A percentile compares a stretch with the other conserved stretches of the same genome.
These are phyloP conservation scores for Drosophila ohnishii DNA, from an alignment of 1,140 invertebrate species.

Conservation along the genomic window DNA sequence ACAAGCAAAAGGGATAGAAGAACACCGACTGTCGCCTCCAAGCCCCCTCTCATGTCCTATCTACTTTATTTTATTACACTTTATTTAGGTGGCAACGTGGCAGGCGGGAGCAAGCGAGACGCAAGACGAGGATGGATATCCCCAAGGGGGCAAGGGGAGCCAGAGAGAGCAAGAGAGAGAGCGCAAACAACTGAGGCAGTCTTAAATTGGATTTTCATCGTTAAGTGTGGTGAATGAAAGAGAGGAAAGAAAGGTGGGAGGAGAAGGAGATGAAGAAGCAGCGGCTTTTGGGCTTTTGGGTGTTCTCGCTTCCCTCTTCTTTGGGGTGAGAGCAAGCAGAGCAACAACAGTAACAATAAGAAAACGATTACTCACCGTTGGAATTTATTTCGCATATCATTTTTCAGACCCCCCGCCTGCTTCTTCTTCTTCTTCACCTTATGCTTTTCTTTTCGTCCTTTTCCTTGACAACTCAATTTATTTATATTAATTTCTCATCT, in stretches of 20 bases:
- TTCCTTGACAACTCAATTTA: slow-evolving; percentile 83
- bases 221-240: slow-evolving; percentile 68
- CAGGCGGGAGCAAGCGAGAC: not conserved
- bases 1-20: slow-evolving; percentile 16
- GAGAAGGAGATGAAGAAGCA: slow-evolving; percentile 4
- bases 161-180: slow-evolving; percentile 38
- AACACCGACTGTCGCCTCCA: slow-evolving; percentile 19
- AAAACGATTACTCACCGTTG: slow-evolving; percentile 82
- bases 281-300: slow-evolving; percentile 62
- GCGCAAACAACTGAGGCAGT: slow-evolving; percentile 58
- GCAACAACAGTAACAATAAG: slow-evolving; percentile 31
- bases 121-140: slow-evolving; percentile 15
- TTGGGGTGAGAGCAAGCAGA: not conserved
- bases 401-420: slow-evolving; percentile 21
- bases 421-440: not conserved
- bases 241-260: slow-evolving; percentile 17
- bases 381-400: slow-evolving; percentile 83
- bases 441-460: not conserved
- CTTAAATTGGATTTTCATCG: slow-evolving; percentile 82
- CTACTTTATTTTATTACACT: slow-evolving; percentile 83
- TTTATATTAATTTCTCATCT: slow-evolving; percentile 83
- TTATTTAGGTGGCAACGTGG: slow-evolving; percentile 44
- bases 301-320: slow-evolving; percentile 22
- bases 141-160: slow-evolving; percentile 28
- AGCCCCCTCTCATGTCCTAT: slow-evolving; percentile 40